Evolutionary conservation across 2,888 invertebrate species (phyloP), one percentile per base, ranked within the genome.

Genomic region (Laspeyria flexula): DNA sequence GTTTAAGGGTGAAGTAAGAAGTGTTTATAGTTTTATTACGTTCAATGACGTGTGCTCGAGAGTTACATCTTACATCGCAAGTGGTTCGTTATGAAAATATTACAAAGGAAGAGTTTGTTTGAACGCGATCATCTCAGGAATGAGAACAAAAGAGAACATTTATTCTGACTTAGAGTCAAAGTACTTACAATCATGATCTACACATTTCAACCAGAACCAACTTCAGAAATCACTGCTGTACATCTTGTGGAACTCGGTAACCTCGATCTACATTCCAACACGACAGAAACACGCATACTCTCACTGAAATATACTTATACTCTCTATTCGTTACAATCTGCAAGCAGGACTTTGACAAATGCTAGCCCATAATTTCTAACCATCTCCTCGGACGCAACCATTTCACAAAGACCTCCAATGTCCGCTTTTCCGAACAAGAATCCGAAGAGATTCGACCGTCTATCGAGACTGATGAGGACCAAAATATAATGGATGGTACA

Each of bases 271-370:
- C 21, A 25, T 12, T 27, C 7, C n/a, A 18, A 40, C 34, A 25
- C n/a, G 6, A 40, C 31, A 40, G 7, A 34, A 47, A 18, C 39
- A 29, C 15, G 30, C n/a, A 25, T 31, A 35, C 50, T 50, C 27
- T 39, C 54, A 63, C 60, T 63, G 60, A 55, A 67, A 66, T 40
- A 51, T 55, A 67, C 64, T 59, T 60, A 67, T 58, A 44, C 29
- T 54, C 55, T 54, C 55, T 59, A 53, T 66, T 54, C 48, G 56
- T 66, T 68, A 73, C 75, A 75, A 76, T 72, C 77, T 79, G 79
- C 77, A 77, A 70, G 74, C 74, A 75, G 69, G 83, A 86, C 88
- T 84, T 84, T 86, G 88, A 88, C 86, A 85, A 88, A 88, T 86
- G 82, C 75, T 65, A 64, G 48, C 55, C 81, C 81, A 85, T 86